These are phyloP conservation scores for Cheumatopsyche charites DNA, from an alignment of 1,140 invertebrate species.

Conservation along the genomic window DNA sequence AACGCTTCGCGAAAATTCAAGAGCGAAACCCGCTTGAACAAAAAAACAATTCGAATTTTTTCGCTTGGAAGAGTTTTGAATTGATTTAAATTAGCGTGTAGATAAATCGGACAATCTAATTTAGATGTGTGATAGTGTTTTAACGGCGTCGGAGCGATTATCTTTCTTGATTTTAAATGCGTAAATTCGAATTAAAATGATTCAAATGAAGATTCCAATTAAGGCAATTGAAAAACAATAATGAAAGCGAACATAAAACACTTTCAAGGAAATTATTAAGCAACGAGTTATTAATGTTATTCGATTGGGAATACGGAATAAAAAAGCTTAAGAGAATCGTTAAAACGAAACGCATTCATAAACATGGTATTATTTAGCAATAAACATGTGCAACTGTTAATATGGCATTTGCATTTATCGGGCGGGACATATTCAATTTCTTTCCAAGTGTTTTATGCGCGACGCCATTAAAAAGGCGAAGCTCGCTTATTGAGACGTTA, in stretches of 20 bases:
- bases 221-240: too few species aligned
- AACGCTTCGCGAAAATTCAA: slow-evolving; percentile 1
- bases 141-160: background rate
- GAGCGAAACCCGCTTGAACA: slow-evolving; percentile 7
- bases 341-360: background rate
- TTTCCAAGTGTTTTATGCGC: background rate
- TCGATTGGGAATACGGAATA: background rate
- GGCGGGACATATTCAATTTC: slow-evolving; percentile 8
- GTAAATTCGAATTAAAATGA: too few species aligned
- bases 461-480: background rate
- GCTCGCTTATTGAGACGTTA: background rate
- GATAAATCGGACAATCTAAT: background rate
- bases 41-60: background rate
- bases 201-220: too few species aligned
- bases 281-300: background rate
- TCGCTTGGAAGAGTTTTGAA: background rate
- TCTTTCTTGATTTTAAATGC: too few species aligned
- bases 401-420: slow-evolving; percentile 13
- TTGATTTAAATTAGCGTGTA: slow-evolving; percentile 6
- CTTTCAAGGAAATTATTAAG: slow-evolving; percentile 1
- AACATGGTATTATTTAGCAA: slow-evolving; percentile 1
- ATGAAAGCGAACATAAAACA: background rate
- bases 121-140: slow-evolving; percentile 20
- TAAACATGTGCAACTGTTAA: slow-evolving; percentile 7
- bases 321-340: too few species aligned